Conservation (phyloP, 2,113 vertebrate species). For the Gavialis gangeticus region DNA sequence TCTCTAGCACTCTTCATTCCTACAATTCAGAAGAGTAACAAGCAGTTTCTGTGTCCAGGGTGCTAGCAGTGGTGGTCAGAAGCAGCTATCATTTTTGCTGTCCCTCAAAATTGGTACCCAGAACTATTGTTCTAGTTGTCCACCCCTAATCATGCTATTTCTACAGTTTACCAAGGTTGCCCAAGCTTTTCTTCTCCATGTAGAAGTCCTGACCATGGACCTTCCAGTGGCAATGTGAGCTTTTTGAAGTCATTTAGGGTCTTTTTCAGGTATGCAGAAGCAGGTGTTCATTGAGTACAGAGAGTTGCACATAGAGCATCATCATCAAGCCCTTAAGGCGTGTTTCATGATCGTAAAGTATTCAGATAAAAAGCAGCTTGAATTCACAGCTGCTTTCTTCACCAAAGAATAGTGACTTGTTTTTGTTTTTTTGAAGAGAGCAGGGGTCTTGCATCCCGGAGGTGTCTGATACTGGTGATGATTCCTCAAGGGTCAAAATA, state of each 20-base stretch:
- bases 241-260: background rate
- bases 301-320: background rate
- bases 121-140: no score
- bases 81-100: no score
- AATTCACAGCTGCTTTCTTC: background rate
- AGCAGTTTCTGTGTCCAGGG: no score
- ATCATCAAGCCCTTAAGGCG: accelerated
- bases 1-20: background rate
- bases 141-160: no score
- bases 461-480: accelerated
- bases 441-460: background rate
- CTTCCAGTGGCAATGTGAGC: accelerated
- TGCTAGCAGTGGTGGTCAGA: no score
- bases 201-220: background rate
- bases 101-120: no score
- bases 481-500: background rate
- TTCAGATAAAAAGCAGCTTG: background rate
- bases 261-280: background rate
- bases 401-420: background rate
- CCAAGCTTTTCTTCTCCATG: background rate
- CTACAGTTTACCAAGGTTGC: background rate
- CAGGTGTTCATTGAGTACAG: background rate
- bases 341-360: background rate
- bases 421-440: background rate
- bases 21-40: background rate